Evolutionary conservation across 2,888 invertebrate genomes (phyloP).

Genomic region (Tetheella fluctuosa): DNA sequence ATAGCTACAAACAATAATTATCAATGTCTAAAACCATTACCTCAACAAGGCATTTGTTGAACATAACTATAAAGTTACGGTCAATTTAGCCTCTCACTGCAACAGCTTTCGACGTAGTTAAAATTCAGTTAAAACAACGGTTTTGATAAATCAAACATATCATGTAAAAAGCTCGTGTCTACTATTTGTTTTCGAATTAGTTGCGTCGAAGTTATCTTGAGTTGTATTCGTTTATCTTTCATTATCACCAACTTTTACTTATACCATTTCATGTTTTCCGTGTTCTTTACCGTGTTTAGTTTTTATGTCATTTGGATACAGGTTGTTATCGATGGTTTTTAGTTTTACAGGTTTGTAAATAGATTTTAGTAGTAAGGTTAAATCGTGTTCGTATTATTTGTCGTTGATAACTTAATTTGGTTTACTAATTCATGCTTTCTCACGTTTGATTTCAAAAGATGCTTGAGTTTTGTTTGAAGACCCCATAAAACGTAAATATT

Average conservation of each 20-base stretch:
- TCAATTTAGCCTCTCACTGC: neutral
- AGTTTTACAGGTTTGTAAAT: neutral
- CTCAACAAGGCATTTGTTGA: neutral
- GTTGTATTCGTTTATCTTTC: conserved; percentile 37
- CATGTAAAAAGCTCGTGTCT: conserved; percentile 24
- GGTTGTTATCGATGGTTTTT: conserved; percentile 16
- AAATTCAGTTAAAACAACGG: conserved; percentile 15
- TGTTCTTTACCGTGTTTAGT: conserved; percentile 22
- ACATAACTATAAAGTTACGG: neutral
- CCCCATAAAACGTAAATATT: neutral
- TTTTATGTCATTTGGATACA: conserved; percentile 14
- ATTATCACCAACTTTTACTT: conserved; percentile 29
- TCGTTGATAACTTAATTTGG: conserved; percentile 59
- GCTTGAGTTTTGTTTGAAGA: conserved; percentile 14
- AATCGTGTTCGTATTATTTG: conserved; percentile 45
- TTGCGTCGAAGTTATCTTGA: conserved; percentile 42
- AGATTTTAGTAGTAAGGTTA: conserved; percentile 12
- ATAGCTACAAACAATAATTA: neutral
- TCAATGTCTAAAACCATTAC: neutral
- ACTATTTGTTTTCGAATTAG: conserved; percentile 53
- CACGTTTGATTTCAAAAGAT: conserved; percentile 17
- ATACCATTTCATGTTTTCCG: conserved; percentile 14
- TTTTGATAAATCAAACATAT: conserved; percentile 23
- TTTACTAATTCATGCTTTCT: conserved; percentile 43
- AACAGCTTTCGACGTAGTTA: neutral